These are phyloP conservation scores for Nibea albiflora DNA, from an alignment of 2,113 vertebrate species.

Conservation along the genomic window DNA sequence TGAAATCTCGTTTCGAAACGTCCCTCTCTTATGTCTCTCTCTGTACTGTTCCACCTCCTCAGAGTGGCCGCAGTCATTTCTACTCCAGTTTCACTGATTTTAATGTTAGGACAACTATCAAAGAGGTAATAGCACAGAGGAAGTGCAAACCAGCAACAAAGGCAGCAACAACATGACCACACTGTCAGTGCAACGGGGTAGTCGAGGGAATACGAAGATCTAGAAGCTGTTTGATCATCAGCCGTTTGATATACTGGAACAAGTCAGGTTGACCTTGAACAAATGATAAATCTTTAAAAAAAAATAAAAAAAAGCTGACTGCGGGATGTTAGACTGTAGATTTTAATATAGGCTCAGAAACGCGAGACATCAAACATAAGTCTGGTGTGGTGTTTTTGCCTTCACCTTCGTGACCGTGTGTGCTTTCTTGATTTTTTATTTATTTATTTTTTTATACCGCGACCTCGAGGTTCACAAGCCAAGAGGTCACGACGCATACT, in stretches of 20 bases:
- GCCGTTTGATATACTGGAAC: conserved; percentile 37
- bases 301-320: conserved; percentile 29
- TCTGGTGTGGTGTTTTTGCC: background rate
- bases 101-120: background rate
- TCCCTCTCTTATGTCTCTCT: background rate
- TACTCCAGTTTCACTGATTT: background rate
- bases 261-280: conserved; percentile 25
- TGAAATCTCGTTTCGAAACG: background rate
- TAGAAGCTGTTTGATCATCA: conserved; percentile 41
- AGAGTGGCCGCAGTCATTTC: background rate
- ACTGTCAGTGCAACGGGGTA: background rate
- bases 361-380: background rate
- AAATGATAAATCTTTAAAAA: conserved; percentile 15
- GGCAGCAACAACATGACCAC: conserved; percentile 6
- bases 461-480: conserved; percentile 16
- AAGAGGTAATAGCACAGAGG: background rate
- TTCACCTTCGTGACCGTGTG: conserved; percentile 2
- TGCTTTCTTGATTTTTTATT: background rate
- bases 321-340: conserved; percentile 26
- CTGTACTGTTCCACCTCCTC: background rate
- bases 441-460: background rate
- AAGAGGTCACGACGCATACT: conserved; percentile 1
- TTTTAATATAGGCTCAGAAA: conserved; percentile 20
- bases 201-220: conserved; percentile 29
- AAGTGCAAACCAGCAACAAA: background rate